Base-by-base conservation (phyloP, 1,140 invertebrate genomes). In the Batillaria attramentaria region DNA sequence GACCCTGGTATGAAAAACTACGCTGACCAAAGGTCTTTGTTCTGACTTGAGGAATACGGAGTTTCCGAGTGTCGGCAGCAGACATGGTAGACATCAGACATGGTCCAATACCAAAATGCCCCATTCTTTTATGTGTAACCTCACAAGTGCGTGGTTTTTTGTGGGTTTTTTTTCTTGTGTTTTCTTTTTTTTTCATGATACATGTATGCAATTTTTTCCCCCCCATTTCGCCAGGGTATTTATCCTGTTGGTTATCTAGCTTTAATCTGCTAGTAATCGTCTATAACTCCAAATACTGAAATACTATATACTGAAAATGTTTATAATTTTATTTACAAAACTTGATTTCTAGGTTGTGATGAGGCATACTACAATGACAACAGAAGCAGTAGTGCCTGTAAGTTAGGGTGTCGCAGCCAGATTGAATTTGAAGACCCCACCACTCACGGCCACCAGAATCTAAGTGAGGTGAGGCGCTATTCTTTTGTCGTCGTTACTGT, bases 331-430 rank as follows among this genome's bases (percentile, higher is more conserved):
- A 24, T 28, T 43, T 39, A 76, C 76, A 42, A 24, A 81, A n/a
- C 24, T 81, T 28, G 43, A 39, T 81, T 37, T 80, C 33, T 62
- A 81, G 79, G 76, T 79, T 83, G 79, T 74, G 69, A n/a, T 10
- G 70, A 72, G n/a, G 42, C 70, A 3, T 72, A 72, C 31, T 8
- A 24, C 33, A 72, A 72, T 33, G n/a, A 20, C n/a, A 72, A 41
- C 3, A 46, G 16, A 24, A 16, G 31, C 28, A 72, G 28, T 10
- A 50, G 42, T 46, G 41, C 43, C 28, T 72, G 70, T 31, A 16
- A 31, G 43, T 31, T 31, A 43, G 70, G 70, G 18, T 72, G 70
- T 46, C 70, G 16, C 3, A 72, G 5, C 33, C 70, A 72, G 37
- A 37, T 31, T 62, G 10, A 28, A 28, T 28, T 62, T 1, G 57